Evolutionary conservation across 92 coral and sea anemone genomes (phyloP).

Genomic region (Metridium senile): DNA sequence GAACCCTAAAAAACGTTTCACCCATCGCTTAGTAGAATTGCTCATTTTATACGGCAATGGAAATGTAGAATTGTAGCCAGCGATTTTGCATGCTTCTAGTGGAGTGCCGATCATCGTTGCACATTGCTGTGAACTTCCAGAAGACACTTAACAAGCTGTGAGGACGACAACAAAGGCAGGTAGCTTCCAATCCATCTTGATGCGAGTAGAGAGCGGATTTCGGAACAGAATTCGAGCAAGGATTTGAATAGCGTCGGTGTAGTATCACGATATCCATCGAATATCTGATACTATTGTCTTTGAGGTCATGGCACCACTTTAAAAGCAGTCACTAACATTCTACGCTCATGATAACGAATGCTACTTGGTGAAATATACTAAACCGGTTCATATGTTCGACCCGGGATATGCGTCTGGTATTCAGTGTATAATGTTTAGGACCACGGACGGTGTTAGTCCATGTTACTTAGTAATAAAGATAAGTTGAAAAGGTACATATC

Average conservation of each 20-base stretch:
- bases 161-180: background rate
- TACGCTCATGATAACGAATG: too few relatives aligned
- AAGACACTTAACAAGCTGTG: too few relatives aligned
- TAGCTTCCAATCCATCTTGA: background rate
- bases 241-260: background rate
- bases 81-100: slow-evolving; percentile 9
- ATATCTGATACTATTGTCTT: background rate
- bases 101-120: slow-evolving; percentile 8
- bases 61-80: slow-evolving; percentile 40
- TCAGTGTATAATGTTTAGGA: too few relatives aligned
- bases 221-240: background rate
- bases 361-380: too few relatives aligned
- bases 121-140: slow-evolving; percentile 14
- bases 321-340: background rate
- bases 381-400: too few relatives aligned
- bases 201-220: background rate
- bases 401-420: too few relatives aligned
- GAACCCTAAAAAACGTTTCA: background rate
- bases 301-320: background rate
- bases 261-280: background rate
- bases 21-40: background rate
- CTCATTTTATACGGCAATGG: slow-evolving; percentile 25
- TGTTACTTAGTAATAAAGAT: too few relatives aligned
- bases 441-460: too few relatives aligned
- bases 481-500: too few relatives aligned